Conservation (phyloP, 2,888 invertebrate species). For the Neocrepidodera transversa region DNA sequence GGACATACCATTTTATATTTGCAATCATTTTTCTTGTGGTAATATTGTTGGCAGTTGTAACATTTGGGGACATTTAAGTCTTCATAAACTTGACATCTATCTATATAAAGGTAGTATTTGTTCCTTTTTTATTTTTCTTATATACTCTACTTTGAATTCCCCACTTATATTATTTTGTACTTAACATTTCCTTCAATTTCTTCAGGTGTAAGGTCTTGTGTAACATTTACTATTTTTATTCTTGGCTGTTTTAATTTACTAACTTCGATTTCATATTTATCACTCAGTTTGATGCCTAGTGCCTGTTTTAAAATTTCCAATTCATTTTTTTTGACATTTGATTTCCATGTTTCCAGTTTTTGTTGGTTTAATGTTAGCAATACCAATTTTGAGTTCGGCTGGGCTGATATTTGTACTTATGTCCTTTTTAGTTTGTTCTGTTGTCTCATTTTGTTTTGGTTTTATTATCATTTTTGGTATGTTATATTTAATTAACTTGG, state of each 20-base stretch:
- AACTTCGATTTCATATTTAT: slow-evolving; percentile 3
- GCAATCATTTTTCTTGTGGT: no score
- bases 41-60: no score
- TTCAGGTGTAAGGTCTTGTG: no score
- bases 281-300: slow-evolving; percentile 3
- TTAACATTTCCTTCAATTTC: no score
- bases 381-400: slow-evolving; percentile 5
- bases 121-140: no score
- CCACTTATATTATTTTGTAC: no score
- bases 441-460: not conserved
- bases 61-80: slow-evolving; percentile 11
- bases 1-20: no score
- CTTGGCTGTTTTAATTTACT: not conserved
- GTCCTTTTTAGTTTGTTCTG: slow-evolving; percentile 7
- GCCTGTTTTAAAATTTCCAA: slow-evolving; percentile 8
- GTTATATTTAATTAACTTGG: not conserved
- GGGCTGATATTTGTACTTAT: slow-evolving; percentile 2
- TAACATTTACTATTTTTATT: no score
- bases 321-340: no score
- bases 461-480: not conserved
- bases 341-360: slow-evolving; percentile 6
- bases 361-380: slow-evolving; percentile 4
- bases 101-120: not conserved
- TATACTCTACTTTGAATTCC: no score
- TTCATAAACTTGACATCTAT: slow-evolving; percentile 14